Evolutionary conservation across 2,888 invertebrate genomes (phyloP).

Genomic region (Deilephila elpenor): DNA sequence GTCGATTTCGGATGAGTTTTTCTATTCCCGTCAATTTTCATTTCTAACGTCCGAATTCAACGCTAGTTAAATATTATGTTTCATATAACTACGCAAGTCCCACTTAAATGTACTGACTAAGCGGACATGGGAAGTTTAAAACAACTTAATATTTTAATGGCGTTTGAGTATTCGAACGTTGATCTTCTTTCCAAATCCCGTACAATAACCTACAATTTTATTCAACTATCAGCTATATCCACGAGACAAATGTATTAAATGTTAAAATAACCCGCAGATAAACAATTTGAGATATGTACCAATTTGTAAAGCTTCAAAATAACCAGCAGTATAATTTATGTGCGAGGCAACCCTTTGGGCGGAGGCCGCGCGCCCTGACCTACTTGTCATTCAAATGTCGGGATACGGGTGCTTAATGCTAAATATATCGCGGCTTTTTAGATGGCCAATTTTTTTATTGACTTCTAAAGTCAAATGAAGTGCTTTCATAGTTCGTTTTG

Average conservation of each 20-base stretch:
- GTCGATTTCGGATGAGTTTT: no score
- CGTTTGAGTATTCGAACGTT: no score
- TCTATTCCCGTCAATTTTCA: no score
- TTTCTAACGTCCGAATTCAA: no score
- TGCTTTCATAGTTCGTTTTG: no score
- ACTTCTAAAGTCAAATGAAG: not conserved
- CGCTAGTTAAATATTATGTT: no score
- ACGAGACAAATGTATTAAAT: not conserved
- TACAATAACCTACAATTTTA: not conserved
- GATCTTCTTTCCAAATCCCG: no score
- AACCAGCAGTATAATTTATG: slow-evolving; percentile 32
- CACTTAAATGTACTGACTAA: no score
- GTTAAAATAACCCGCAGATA: slow-evolving; percentile 19
- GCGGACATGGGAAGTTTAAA: no score
- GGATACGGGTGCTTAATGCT: not conserved
- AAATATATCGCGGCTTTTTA: not conserved
- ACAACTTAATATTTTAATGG: no score
- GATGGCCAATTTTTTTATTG: not conserved
- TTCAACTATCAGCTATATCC: not conserved
- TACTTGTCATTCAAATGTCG: slow-evolving; percentile 26
- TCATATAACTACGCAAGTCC: no score
- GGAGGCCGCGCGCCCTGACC: slow-evolving; percentile 22
- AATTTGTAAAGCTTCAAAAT: slow-evolving; percentile 31
- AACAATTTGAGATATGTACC: slow-evolving; percentile 28
- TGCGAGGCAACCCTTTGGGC: slow-evolving; percentile 28